Evolutionary conservation across 1,140 invertebrate species (phyloP).

Genomic region (Armadillidium nasatum): DNA sequence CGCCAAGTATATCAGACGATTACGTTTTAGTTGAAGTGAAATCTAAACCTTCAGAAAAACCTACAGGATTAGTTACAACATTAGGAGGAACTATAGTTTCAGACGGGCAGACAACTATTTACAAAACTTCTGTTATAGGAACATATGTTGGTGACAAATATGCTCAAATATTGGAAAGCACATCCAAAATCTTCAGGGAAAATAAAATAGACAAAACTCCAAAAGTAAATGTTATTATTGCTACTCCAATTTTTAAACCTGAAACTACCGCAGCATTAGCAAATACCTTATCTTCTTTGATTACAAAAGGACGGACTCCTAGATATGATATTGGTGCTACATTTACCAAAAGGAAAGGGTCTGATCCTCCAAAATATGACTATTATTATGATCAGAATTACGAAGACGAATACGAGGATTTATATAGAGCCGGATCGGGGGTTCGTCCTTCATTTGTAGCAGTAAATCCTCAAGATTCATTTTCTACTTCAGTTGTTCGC

Average conservation of each 20-base stretch:
- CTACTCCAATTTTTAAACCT: slow-evolving; percentile 42
- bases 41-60: slow-evolving; percentile 49
- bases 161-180: slow-evolving; percentile 67
- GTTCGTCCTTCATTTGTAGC: slow-evolving; percentile 37
- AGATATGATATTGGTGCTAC: slow-evolving; percentile 16
- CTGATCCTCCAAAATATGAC: slow-evolving; percentile 23
- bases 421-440: slow-evolving; percentile 35
- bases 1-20: slow-evolving; percentile 20
- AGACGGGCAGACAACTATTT: slow-evolving; percentile 74
- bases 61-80: slow-evolving; percentile 71
- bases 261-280: slow-evolving; percentile 31
- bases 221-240: slow-evolving; percentile 17
- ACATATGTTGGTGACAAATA: slow-evolving; percentile 83
- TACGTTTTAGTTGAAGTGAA: slow-evolving; percentile 34
- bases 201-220: background rate
- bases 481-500: background rate
- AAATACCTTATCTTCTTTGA: slow-evolving; percentile 36
- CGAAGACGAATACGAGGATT: slow-evolving; percentile 40
- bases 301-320: slow-evolving; percentile 22
- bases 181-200: slow-evolving; percentile 56
- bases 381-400: slow-evolving; percentile 35
- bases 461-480: background rate
- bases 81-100: slow-evolving; percentile 75
- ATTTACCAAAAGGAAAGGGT: slow-evolving; percentile 25
- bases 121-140: slow-evolving; percentile 80